Percentiles rank a stretch among this genome's conserved stretches.
These are phyloP conservation scores for Tupiocoris notatus DNA, from an alignment of 2,888 invertebrate species.

Conservation along the genomic window DNA sequence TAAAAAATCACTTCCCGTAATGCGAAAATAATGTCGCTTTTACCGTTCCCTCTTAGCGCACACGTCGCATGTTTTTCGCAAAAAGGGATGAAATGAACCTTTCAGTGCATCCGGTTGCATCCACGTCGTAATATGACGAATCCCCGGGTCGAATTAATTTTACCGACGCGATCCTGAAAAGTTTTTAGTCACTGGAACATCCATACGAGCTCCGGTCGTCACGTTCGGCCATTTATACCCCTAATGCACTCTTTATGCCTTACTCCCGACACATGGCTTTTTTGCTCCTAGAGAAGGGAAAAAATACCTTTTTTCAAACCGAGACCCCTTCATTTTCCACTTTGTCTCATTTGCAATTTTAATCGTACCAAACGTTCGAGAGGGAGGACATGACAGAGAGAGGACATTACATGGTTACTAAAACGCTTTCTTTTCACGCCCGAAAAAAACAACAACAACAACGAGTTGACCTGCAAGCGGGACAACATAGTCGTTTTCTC, in stretches of 20 bases:
- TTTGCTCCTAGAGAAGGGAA: neutral
- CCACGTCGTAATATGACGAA: neutral
- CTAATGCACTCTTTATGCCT: conserved; percentile 29
- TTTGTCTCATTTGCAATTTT: conserved; percentile 28
- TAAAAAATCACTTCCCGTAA: conserved; percentile 16
- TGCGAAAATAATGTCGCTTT: conserved; percentile 18
- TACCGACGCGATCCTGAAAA: neutral
- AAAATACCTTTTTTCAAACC: neutral
- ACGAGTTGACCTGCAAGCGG: too few species aligned
- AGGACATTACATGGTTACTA: neutral
- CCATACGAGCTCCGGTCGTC: too few species aligned
- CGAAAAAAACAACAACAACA: neutral
- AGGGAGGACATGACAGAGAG: neutral
- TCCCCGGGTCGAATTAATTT: neutral
- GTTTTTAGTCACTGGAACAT: neutral
- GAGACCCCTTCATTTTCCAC: neutral
- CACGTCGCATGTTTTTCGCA: neutral
- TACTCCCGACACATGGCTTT: neutral
- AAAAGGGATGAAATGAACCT: neutral
- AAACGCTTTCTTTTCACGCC: neutral
- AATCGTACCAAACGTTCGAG: neutral
- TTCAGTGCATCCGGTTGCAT: neutral
- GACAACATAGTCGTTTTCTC: too few species aligned
- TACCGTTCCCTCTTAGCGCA: neutral
- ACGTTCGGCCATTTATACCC: neutral